These are phyloP conservation scores for Halyomorpha halys DNA, from an alignment of 1,140 invertebrate genomes.

Conservation along the genomic window DNA sequence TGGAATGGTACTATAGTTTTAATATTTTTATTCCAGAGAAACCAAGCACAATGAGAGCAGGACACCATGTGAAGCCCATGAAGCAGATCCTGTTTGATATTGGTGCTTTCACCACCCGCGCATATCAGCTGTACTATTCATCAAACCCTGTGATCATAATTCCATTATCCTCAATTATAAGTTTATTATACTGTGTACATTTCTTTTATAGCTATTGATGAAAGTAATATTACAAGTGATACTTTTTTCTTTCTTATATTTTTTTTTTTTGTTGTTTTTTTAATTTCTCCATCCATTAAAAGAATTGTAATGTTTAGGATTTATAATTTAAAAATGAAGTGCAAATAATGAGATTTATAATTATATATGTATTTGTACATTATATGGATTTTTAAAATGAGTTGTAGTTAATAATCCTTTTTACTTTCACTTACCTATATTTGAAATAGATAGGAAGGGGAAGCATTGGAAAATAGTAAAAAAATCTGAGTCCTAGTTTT, in stretches of 20 bases:
- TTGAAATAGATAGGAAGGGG: too few species aligned
- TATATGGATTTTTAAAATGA: slow-evolving; percentile 14
- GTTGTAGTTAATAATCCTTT: slow-evolving; percentile 2
- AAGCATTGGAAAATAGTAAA: too few species aligned
- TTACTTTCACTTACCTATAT: too few species aligned
- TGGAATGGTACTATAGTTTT: background rate
- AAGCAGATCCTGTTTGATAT: slow-evolving; percentile 4
- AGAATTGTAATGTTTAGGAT: background rate
- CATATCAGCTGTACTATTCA: slow-evolving; percentile 8
- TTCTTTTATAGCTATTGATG: background rate
- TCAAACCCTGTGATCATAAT: slow-evolving; percentile 10
- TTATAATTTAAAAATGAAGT: slow-evolving; percentile 8
- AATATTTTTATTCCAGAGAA: background rate
- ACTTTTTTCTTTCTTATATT: background rate
- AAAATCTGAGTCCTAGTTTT: too few species aligned
- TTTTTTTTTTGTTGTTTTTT: background rate
- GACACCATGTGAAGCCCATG: background rate
- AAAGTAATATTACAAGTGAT: slow-evolving; percentile 2
- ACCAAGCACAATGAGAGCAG: background rate
- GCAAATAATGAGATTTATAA: slow-evolving; percentile 21
- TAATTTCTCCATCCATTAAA: background rate
- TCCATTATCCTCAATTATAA: background rate
- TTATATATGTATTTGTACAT: slow-evolving; percentile 20
- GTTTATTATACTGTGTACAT: slow-evolving; percentile 10
- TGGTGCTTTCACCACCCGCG: background rate